These are phyloP conservation scores for Diadema setosum DNA, from an alignment of 35 echinoderm and acorn worm species.

Conservation along the genomic window DNA sequence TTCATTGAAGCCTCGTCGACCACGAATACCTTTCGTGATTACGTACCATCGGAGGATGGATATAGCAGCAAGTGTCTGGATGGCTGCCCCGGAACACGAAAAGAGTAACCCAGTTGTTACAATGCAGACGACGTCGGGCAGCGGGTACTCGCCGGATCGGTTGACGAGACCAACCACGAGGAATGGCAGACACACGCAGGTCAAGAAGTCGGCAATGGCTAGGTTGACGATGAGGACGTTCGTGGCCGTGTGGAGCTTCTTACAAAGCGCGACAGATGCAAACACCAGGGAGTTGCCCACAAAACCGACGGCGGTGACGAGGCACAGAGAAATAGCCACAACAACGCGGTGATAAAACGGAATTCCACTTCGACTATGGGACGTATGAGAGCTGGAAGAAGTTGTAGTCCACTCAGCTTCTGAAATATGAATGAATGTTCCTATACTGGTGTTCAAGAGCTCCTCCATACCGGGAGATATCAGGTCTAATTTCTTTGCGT, in stretches of 20 bases:
- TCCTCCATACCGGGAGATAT: too few species aligned
- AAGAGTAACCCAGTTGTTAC: not conserved
- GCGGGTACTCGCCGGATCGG: not conserved
- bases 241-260: constrained; percentile 58
- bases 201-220: constrained; percentile 35
- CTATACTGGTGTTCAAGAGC: too few species aligned
- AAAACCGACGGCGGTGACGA: not conserved
- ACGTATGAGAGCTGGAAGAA: too few species aligned
- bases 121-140: not conserved
- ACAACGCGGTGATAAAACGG: not conserved
- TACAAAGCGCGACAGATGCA: constrained; percentile 9
- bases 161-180: constrained; percentile 22
- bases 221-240: constrained; percentile 63
- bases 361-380: too few species aligned
- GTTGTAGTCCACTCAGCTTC: too few species aligned
- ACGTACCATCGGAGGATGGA: constrained; percentile 33
- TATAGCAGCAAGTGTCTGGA: constrained; percentile 33
- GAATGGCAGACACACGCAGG: constrained; percentile 17
- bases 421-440: too few species aligned
- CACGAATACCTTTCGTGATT: constrained; percentile 24
- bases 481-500: too few species aligned
- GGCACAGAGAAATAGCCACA: not conserved
- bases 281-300: constrained; percentile 23
- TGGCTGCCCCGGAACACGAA: too few species aligned
- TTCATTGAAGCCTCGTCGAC: constrained; percentile 12